A percentile compares a stretch with the other conserved stretches of the same genome.
phyloP scores from a whole-genome alignment of 2,113 vertebrate species.

The Nestor notabilis region DNA sequence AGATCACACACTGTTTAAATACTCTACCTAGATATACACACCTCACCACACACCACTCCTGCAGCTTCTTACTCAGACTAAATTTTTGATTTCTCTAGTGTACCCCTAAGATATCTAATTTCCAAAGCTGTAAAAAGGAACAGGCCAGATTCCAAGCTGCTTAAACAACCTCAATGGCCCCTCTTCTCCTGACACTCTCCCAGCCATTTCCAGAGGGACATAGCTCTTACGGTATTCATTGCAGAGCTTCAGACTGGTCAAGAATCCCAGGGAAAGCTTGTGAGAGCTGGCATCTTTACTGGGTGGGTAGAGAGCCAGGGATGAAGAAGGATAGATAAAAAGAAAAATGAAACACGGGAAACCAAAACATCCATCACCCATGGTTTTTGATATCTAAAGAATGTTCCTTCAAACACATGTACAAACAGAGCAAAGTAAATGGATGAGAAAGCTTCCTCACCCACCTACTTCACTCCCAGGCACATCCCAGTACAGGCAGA shows the following conservation, averaged over 20 bases:
- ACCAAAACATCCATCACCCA: not conserved
- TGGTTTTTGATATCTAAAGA: not conserved
- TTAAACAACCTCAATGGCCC: not conserved
- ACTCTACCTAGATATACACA: too few relatives aligned
- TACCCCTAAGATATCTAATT: not conserved
- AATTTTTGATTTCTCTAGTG: not conserved
- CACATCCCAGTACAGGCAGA: not conserved
- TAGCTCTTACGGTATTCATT: not conserved
- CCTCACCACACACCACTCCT: not conserved
- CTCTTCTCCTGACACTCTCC: not conserved
- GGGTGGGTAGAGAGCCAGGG: not conserved
- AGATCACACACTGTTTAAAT: conserved; percentile 25
- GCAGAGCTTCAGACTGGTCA: not conserved
- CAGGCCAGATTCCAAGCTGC: not conserved
- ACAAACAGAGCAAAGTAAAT: not conserved
- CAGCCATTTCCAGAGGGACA: not conserved
- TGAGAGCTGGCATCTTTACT: not conserved
- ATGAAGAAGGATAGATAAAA: not conserved
- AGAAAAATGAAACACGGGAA: not conserved
- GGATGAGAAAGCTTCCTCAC: not conserved
- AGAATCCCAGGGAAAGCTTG: not conserved
- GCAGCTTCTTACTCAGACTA: not conserved
- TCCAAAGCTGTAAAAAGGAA: not conserved
- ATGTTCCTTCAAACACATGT: not conserved
- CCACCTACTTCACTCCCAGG: not conserved